These are phyloP conservation scores for Scophthalmus maximus DNA, from an alignment of 2,113 vertebrate species.

Conservation along the genomic window DNA sequence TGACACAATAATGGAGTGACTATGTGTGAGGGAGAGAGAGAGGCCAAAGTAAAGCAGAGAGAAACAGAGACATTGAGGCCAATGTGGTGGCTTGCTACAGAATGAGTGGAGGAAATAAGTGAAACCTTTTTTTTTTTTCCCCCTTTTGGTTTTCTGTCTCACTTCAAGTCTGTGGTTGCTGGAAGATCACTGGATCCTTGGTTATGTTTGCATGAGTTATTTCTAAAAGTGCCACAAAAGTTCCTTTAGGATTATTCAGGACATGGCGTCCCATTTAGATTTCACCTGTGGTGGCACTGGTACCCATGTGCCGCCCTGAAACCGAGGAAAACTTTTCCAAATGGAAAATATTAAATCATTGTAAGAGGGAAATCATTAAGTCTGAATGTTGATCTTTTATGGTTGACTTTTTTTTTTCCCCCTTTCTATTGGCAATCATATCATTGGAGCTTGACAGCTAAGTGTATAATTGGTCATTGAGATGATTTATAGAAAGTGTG, in stretches of 20 bases:
- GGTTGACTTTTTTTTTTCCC: no score
- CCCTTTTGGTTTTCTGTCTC: no score
- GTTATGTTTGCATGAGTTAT: no score
- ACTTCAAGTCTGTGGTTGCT: not conserved
- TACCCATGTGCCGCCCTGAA: not conserved
- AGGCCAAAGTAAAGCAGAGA: constrained; percentile 23
- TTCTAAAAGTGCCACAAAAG: not conserved
- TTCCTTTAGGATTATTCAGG: not conserved
- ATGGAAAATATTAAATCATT: no score
- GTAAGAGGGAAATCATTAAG: no score
- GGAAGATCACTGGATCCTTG: not conserved
- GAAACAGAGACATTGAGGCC: constrained; percentile 32
- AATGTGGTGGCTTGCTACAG: constrained; percentile 13
- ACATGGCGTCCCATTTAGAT: not conserved
- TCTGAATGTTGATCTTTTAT: no score
- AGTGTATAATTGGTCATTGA: no score
- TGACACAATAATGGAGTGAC: constrained; percentile 50
- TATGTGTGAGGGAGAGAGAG: constrained; percentile 29
- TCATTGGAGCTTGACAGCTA: no score
- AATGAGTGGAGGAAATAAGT: constrained; percentile 14
- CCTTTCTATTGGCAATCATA: not conserved
- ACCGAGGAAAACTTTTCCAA: not conserved
- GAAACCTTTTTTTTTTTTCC: no score
- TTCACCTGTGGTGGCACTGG: not conserved
- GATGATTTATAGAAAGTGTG: no score